Percentiles rank a stretch among this genome's conserved stretches.
Conservation (phyloP, 2,797 vertebrate species). For the Kryptolebias ocellatus region DNA sequence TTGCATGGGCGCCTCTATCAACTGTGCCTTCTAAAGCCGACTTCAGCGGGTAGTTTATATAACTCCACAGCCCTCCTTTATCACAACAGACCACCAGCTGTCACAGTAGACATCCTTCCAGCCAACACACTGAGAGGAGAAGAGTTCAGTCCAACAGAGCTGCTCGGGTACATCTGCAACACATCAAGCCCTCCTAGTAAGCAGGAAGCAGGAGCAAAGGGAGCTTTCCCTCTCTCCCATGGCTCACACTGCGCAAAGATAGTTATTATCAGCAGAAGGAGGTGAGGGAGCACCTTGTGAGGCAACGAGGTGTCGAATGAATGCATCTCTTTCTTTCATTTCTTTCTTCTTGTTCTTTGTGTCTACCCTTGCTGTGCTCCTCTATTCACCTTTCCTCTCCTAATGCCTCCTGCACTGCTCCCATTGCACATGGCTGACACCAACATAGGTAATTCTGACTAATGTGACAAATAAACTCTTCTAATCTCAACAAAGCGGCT, state of each 20-base stretch:
- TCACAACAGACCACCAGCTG: conserved; percentile 76
- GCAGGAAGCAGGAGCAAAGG: conserved; percentile 58
- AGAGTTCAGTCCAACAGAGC: conserved; percentile 65
- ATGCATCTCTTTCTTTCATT: conserved; percentile 45
- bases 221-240: conserved; percentile 60
- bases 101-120: conserved; percentile 65
- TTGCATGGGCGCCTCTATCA: conserved; percentile 51
- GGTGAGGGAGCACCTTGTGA: conserved; percentile 56
- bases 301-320: conserved; percentile 47
- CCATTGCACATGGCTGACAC: conserved; percentile 62
- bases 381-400: conserved; percentile 45
- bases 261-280: conserved; percentile 63
- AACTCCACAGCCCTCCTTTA: conserved; percentile 66
- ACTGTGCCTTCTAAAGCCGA: conserved; percentile 58
- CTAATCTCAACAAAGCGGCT: conserved; percentile 82
- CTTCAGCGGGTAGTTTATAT: conserved; percentile 74
- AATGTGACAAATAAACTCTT: conserved; percentile 85
- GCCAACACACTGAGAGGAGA: conserved; percentile 61
- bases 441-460: conserved; percentile 83
- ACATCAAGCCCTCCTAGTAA: conserved; percentile 58
- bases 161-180: conserved; percentile 49
- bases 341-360: conserved; percentile 19
- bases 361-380: conserved; percentile 23
- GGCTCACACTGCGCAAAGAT: conserved; percentile 61
- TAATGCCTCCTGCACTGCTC: conserved; percentile 17